These are phyloP conservation scores for Drosophila borborema DNA, from an alignment of 2,888 invertebrate species.

Conservation along the genomic window DNA sequence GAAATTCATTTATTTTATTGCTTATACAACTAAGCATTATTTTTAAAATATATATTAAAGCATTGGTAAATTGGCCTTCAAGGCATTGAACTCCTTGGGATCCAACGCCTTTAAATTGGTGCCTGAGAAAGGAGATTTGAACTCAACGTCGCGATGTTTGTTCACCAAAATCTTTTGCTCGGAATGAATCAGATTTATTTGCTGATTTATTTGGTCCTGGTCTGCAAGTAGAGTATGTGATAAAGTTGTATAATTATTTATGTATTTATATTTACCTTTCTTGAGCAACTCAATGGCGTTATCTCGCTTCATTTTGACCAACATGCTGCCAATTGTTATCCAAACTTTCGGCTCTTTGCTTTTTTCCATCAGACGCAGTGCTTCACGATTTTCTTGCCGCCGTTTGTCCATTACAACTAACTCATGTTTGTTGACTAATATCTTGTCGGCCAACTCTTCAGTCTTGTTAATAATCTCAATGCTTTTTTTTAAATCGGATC, in stretches of 20 bases:
- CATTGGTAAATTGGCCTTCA: constrained; percentile 82
- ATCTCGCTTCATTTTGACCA: constrained; percentile 79
- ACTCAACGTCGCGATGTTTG: constrained; percentile 84
- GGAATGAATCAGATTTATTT: constrained; percentile 83
- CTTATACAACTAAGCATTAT: not conserved
- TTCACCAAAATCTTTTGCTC: constrained; percentile 84
- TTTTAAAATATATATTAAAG: constrained; percentile 44
- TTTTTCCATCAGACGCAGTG: constrained; percentile 81
- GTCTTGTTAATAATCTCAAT: constrained; percentile 82
- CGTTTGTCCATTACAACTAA: constrained; percentile 82
- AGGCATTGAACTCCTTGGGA: constrained; percentile 79
- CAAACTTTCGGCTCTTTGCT: constrained; percentile 81
- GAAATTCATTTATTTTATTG: constrained; percentile 13
- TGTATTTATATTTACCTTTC: constrained; percentile 71
- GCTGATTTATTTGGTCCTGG: constrained; percentile 81
- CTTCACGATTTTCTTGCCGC: constrained; percentile 82
- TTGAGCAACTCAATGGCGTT: constrained; percentile 82
- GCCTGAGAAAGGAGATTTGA: constrained; percentile 82
- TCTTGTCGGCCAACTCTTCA: constrained; percentile 84
- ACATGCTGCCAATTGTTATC: constrained; percentile 84
- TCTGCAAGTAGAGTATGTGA: constrained; percentile 66
- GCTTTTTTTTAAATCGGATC: constrained; percentile 62
- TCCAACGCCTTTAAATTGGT: constrained; percentile 82
- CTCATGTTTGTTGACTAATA: constrained; percentile 83
- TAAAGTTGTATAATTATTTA: not conserved